Evolutionary conservation across 2,888 invertebrate genomes (phyloP), one percentile per base, ranked within the genome.

Genomic region (Shargacucullia verbasci): DNA sequence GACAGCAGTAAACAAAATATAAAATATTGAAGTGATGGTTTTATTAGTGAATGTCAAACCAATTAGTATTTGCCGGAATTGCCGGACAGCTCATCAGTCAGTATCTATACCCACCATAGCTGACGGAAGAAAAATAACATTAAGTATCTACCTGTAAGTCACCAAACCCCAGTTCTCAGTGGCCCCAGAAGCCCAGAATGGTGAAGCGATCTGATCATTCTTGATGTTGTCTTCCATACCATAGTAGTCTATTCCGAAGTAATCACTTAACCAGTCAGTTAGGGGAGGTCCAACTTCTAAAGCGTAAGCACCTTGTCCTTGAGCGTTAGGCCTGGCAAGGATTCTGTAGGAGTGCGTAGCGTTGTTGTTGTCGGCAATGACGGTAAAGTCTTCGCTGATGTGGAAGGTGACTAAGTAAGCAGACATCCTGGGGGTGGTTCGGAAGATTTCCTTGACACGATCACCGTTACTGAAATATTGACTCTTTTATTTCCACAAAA

Each of bases 331-430:
- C 65, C 94, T 84, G 1, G 91, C 92, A 0, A 93, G 77, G 41
- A 94, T 89, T 9, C 92, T 87, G 55, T 94, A 94, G 0, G 92
- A 81, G 14, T 76, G 81, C 0, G 38, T 61, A 0, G 34, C 1
- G 44, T 90, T 76, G 1, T 84, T 73, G 56, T 91, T 89, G 8
- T 90, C 84, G 11, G 93, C 92, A 12, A 94, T 89, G 0, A 87
- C 87, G 1, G 62, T 77, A 37, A 92, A 94, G 25, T 89, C 88
- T 60, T 92, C 91, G 48, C 92, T 92, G 11, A 94, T 89, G 49
- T 94, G 94, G 80, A 98, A 96, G 0, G 98, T 98, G 0, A 98
- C 95, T 37, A 98, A 88, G 80, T 99, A 99, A 0, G 98, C 97
- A 2, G 97, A 96, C 97, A 98, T 98, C 61, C 90, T 87, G 0